phyloP scores from a whole-genome alignment of 2,888 invertebrate species.

The Pristionchus entomophagus region DNA sequence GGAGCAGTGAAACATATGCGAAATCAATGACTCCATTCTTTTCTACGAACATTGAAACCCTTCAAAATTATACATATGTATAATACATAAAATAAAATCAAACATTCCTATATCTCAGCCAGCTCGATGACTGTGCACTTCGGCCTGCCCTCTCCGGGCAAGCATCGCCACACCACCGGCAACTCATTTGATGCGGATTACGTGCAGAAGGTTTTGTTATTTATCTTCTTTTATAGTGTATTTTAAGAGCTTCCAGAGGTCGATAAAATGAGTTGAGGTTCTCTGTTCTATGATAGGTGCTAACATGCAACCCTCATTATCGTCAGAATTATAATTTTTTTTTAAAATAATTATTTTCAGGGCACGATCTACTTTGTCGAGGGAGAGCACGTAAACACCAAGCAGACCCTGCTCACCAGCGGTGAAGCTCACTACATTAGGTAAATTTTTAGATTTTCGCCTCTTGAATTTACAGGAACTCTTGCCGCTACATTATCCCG shows the following conservation, averaged over 20 bases:
- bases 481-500: no score
- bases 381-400: constrained; percentile 18
- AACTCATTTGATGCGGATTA: constrained; percentile 43
- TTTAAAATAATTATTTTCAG: background rate
- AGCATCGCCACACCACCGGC: constrained; percentile 35
- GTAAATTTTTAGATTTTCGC: no score
- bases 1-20: background rate
- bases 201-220: background rate
- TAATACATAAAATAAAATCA: no score
- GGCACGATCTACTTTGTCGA: constrained; percentile 23
- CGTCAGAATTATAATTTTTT: no score
- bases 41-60: background rate
- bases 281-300: no score
- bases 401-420: constrained; percentile 11
- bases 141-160: constrained; percentile 6
- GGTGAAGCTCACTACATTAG: constrained; percentile 36
- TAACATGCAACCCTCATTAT: no score
- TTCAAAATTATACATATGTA: background rate
- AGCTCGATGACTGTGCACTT: constrained; percentile 42
- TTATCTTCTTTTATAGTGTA: no score
- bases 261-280: no score
- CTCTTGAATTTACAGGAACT: no score
- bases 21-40: background rate
- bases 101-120: no score
- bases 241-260: no score